phyloP scores from a whole-genome alignment of 1,140 invertebrate species.

The Caenorhabditis tropicalis region DNA sequence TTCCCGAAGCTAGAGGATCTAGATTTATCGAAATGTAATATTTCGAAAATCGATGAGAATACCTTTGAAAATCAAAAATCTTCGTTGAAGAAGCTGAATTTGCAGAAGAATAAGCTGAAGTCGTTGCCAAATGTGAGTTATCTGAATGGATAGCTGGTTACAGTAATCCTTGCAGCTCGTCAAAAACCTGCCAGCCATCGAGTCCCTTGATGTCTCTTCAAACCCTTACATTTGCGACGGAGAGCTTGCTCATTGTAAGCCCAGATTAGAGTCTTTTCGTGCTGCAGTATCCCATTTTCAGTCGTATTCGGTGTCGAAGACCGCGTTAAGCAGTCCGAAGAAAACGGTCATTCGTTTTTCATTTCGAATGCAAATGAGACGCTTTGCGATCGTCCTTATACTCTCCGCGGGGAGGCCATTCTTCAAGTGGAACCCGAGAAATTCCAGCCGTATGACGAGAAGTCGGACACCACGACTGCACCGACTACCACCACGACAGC shows the following conservation, averaged over 20 bases:
- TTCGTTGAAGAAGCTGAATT: conserved; percentile 33
- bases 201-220: conserved; percentile 46
- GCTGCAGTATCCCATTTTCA: not conserved
- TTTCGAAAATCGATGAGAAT: conserved; percentile 2
- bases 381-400: conserved; percentile 49
- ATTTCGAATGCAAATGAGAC: conserved; percentile 54
- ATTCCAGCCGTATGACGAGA: conserved; percentile 52
- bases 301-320: conserved; percentile 48
- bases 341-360: conserved; percentile 34
- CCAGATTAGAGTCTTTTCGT: not conserved
- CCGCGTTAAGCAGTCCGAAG: conserved; percentile 24
- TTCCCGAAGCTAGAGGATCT: conserved; percentile 9
- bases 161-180: conserved; percentile 15
- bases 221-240: conserved; percentile 50
- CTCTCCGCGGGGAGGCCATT: conserved; percentile 31
- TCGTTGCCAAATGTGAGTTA: conserved; percentile 13
- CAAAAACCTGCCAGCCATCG: conserved; percentile 40
- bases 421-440: conserved; percentile 38
- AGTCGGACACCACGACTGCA: conserved; percentile 51
- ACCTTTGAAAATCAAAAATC: conserved; percentile 45
- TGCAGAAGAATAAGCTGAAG: conserved; percentile 45
- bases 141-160: not conserved
- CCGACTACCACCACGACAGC: conserved; percentile 43
- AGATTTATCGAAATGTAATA: conserved; percentile 49
- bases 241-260: conserved; percentile 31